These are phyloP conservation scores for Limonius californicus DNA, from an alignment of 1,140 invertebrate genomes.

Conservation along the genomic window DNA sequence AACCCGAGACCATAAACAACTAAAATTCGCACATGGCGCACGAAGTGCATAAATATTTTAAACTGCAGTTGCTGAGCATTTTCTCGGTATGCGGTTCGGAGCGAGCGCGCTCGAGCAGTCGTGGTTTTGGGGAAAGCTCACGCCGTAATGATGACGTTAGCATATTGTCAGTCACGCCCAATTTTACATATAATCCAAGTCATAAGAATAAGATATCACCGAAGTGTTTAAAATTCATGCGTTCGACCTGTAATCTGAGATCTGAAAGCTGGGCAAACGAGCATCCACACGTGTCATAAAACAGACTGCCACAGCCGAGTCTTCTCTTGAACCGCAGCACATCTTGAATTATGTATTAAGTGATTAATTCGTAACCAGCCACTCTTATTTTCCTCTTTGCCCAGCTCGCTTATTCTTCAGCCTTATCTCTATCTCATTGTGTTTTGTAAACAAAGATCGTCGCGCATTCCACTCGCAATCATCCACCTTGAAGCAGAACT, in stretches of 20 bases:
- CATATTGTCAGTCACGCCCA: neutral
- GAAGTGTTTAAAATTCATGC: conserved; percentile 23
- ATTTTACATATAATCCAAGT: conserved; percentile 18
- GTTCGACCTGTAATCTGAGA: conserved; percentile 22
- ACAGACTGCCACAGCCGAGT: conserved; percentile 23
- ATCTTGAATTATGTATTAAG: conserved; percentile 33
- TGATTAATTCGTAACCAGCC: conserved; percentile 30
- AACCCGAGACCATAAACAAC: conserved; percentile 26
- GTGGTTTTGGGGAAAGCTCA: no score
- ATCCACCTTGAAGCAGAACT: no score
- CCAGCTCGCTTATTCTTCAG: no score
- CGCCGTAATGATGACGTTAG: neutral
- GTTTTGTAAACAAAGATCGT: no score
- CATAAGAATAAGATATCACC: conserved; percentile 30
- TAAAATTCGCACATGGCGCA: conserved; percentile 31
- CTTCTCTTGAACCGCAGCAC: conserved; percentile 16
- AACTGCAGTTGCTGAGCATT: neutral
- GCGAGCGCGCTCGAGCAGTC: no score
- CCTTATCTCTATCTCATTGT: no score
- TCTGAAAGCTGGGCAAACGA: conserved; percentile 22
- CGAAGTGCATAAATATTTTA: conserved; percentile 19
- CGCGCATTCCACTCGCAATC: no score
- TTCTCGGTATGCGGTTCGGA: no score
- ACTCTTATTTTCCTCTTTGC: conserved; percentile 23
- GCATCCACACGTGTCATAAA: conserved; percentile 30